Base-by-base conservation (phyloP, 92 coral and sea anemone genomes). In the Galaxea fascicularis region DNA sequence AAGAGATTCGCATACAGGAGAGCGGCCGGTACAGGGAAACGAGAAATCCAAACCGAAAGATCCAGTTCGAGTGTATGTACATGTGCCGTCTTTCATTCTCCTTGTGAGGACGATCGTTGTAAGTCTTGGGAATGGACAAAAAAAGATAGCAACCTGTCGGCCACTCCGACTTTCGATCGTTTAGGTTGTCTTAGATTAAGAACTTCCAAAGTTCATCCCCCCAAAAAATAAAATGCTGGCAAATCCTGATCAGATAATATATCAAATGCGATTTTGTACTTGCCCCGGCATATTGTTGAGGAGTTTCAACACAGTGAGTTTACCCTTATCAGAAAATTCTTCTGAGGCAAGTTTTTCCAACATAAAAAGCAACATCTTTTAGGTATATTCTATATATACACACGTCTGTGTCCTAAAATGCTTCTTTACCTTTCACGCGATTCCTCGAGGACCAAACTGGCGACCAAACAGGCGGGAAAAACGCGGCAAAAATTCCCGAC, bases 161-260 rank as follows among this genome's bases (percentile, higher is more conserved):
- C 74, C 39, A 47, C 53, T 47, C 53, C 53, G 53, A 69, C 20
- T 69, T 69, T 69, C 39, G 74, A 69, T 69, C 74, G 74, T 69
- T 69, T 69, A 69, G 47, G 74, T 69, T 29, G 46, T 69, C 74
- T 69, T 69, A 69, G 26, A 69, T 69, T 20, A 69, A 69, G 74
- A 69, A 69, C 39, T 25, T 69, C 74, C 74, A 69, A 69, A 69
- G 74, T 69, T 69, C 74, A 69, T 69, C 74, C 74, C 74, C 74
- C 39, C 74, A 39, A 69, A 69, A 69, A 69, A 69, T 69, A 69
- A 69, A 69, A 69, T 69, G 39, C 46, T 69, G 74, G 46, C 74
- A 69, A 69, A 69, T 69, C 74, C 47, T 69, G 46, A 69, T 69
- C 74, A 69, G 26, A 69, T 69, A 69, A 16, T 17, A 69, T 26